phyloP scores from a whole-genome alignment of 1,140 invertebrate species.

The Laupala kohalensis region DNA sequence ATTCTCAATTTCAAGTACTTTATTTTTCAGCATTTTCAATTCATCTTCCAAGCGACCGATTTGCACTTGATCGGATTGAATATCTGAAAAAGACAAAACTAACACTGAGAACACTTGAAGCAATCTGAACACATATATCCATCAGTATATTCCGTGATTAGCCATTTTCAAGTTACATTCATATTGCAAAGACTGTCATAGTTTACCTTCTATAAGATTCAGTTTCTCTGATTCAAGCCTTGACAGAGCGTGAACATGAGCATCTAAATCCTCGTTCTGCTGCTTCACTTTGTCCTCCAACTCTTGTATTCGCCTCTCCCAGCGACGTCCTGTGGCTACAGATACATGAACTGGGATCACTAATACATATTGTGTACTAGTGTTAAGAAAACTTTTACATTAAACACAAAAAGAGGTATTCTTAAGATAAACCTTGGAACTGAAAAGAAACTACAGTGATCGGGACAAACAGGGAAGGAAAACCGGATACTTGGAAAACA shows the following conservation, averaged over 20 bases:
- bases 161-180: too few relatives aligned
- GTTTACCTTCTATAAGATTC: conserved; percentile 46
- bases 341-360: not conserved
- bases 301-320: conserved; percentile 34
- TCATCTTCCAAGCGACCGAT: conserved; percentile 43
- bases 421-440: not conserved
- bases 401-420: not conserved
- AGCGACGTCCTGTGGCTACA: conserved; percentile 30
- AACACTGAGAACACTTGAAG: too few relatives aligned
- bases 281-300: conserved; percentile 30
- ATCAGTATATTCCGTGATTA: too few relatives aligned
- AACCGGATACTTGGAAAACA: too few relatives aligned
- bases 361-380: not conserved
- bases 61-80: conserved; percentile 40
- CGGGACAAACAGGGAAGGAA: too few relatives aligned
- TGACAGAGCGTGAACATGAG: conserved; percentile 41
- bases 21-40: conserved; percentile 30
- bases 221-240: conserved; percentile 49
- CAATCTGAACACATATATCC: too few relatives aligned
- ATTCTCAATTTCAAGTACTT: conserved; percentile 38
- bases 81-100: conserved; percentile 33
- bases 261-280: conserved; percentile 32
- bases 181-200: too few relatives aligned
- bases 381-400: not conserved
- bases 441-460: too few relatives aligned